Evolutionary conservation across 2,797 vertebrate species (phyloP).

Genomic region (Sebastes iracundus): DNA sequence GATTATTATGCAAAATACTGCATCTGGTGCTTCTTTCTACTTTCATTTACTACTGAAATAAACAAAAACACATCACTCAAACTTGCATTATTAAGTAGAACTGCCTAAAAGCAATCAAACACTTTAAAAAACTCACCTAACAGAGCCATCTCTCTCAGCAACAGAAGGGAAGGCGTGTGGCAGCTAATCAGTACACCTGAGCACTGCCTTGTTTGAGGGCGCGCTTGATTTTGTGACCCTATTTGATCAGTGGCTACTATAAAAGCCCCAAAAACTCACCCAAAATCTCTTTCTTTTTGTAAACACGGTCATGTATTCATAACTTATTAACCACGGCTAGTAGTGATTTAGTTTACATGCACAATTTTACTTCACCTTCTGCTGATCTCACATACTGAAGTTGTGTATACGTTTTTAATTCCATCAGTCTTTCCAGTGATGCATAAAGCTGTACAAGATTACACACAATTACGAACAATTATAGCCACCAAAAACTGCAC

Average conservation of each 20-base stretch:
- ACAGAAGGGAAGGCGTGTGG: not conserved
- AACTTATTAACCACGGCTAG: not conserved
- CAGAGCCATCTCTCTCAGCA: not conserved
- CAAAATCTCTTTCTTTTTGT: no score
- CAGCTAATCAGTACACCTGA: not conserved
- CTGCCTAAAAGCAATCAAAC: not conserved
- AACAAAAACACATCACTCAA: not conserved
- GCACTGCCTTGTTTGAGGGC: not conserved
- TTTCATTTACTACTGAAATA: not conserved
- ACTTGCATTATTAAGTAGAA: not conserved
- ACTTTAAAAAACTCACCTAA: not conserved
- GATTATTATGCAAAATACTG: not conserved
- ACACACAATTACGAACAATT: not conserved
- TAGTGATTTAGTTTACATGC: not conserved
- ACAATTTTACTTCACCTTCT: not conserved
- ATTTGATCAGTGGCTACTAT: not conserved
- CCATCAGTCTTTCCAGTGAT: no score
- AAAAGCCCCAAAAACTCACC: no score
- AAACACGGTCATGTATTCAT: not conserved
- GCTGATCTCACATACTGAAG: not conserved
- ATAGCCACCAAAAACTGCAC: not conserved
- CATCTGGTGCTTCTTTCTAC: not conserved
- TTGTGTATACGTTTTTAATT: not conserved
- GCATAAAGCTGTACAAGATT: no score
- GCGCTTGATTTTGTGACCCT: not conserved